phyloP scores from a whole-genome alignment of 1,140 invertebrate genomes.

The Lysiphlebus fabarum region DNA sequence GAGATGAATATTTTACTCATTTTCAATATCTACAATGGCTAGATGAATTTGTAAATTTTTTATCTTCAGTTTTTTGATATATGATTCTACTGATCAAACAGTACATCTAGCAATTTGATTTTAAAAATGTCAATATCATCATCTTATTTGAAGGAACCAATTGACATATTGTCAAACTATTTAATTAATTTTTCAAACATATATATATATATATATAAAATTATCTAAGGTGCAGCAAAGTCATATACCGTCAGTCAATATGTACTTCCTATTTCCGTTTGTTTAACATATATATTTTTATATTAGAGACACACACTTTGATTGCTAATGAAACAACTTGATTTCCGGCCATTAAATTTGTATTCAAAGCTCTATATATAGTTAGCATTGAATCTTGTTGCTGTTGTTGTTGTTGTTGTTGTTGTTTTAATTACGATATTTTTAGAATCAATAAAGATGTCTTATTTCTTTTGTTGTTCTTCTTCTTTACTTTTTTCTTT shows the following conservation, averaged over 20 bases:
- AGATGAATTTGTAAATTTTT: no score
- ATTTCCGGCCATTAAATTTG: conserved; percentile 3
- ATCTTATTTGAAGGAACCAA: background rate
- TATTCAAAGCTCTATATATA: background rate
- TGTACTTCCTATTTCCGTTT: conserved; percentile 27
- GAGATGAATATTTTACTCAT: no score
- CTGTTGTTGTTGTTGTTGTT: no score
- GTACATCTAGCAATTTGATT: no score
- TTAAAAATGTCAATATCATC: background rate
- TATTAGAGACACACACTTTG: background rate
- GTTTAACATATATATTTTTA: conserved; percentile 4
- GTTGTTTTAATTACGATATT: no score
- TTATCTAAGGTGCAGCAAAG: conserved; percentile 11
- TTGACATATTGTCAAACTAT: background rate
- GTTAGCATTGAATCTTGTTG: background rate
- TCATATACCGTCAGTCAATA: conserved; percentile 19
- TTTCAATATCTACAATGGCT: no score
- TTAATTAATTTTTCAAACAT: no score
- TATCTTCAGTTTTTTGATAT: no score
- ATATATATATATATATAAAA: conserved; percentile 16
- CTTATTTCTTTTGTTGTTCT: no score
- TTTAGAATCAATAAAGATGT: no score
- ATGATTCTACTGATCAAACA: no score
- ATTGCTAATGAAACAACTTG: conserved; percentile 29
- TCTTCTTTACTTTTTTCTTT: no score